Base-by-base conservation (phyloP, 2,888 invertebrate genomes). In the Coleophora deauratella region DNA sequence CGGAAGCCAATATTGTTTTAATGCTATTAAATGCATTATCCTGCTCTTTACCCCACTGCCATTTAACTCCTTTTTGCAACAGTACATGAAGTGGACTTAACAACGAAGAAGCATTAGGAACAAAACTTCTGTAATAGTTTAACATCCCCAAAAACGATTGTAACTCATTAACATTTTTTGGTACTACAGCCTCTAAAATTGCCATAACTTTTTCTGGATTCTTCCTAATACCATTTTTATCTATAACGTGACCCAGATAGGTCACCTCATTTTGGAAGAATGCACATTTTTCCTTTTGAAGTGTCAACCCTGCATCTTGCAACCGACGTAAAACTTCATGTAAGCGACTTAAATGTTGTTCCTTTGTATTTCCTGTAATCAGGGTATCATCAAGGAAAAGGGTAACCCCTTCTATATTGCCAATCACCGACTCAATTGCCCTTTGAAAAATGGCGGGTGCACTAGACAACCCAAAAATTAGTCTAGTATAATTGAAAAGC, bases 41-140 rank as follows among this genome's bases (percentile, higher is more conserved):
- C 40, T 51, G 51, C 27, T 40, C 35, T 14, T 14, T n/a, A 9
- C 14, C 41, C 51, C 51, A 51, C 3, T 39, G 14, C 49, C 50
- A 47, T n/a, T 39, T 31, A 28, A 30, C 2, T 4, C 27, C 2
- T 41, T 39, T 46, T 49, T 47, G 39, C 43, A 55, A 33, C 13
- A 51, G 40, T 8, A 44, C 31, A 32, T 52, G 42, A 9, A 57
- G 14, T 0, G 56, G 53, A 13, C 37, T 11, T 28, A 52, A 35
- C 7, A 49, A 36, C 0, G 46, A 37, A 40, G 28, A 28, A 9
- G 28, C 28, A 10, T 28, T 28, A 28, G 28, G 28, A 28, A 28
- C 10, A 28, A 28, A 28, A 9, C 9, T 9, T 8, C 28, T 8
- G 28, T 28, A 28, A 28, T 28, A 28, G 10, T 28, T 28, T 9